A percentile compares a stretch with the other conserved stretches of the same genome.
Conservation (phyloP, 2,113 vertebrate genomes). For the Calyptomena viridis region DNA sequence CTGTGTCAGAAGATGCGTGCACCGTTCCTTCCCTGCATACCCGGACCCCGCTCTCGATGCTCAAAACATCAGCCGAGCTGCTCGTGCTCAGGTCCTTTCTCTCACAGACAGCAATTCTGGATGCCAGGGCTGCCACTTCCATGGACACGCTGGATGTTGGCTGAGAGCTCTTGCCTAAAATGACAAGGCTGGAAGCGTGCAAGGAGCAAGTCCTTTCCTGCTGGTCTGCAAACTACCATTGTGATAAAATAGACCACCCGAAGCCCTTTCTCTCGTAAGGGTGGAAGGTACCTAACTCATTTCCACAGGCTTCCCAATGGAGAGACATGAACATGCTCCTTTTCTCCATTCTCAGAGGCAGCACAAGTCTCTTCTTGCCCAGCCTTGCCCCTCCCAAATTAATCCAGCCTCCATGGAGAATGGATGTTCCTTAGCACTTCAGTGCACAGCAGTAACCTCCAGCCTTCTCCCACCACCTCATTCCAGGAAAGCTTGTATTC, state of each 20-base stretch:
- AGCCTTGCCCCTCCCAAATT: neutral
- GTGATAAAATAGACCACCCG: fast-evolving
- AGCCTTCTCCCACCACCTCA: too few species aligned
- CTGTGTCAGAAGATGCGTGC: fast-evolving
- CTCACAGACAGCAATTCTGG: neutral
- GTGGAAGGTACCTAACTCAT: neutral
- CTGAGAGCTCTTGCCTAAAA: neutral
- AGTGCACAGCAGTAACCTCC: neutral
- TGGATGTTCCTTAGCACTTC: neutral
- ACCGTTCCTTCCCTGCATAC: neutral
- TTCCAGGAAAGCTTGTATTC: neutral
- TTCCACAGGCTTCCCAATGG: neutral
- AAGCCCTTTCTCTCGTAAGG: neutral
- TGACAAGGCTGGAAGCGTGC: fast-evolving
- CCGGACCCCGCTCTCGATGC: neutral
- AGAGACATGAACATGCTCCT: fast-evolving
- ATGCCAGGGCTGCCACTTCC: neutral
- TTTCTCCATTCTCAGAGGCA: neutral
- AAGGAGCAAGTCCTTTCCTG: neutral
- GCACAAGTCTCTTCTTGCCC: neutral
- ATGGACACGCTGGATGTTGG: fast-evolving
- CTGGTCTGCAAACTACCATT: neutral
- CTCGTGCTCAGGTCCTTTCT: too few species aligned
- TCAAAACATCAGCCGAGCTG: neutral
- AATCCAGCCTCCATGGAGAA: neutral